phyloP scores from a whole-genome alignment of 2,888 invertebrate species.

The Sminthurides aquaticus region DNA sequence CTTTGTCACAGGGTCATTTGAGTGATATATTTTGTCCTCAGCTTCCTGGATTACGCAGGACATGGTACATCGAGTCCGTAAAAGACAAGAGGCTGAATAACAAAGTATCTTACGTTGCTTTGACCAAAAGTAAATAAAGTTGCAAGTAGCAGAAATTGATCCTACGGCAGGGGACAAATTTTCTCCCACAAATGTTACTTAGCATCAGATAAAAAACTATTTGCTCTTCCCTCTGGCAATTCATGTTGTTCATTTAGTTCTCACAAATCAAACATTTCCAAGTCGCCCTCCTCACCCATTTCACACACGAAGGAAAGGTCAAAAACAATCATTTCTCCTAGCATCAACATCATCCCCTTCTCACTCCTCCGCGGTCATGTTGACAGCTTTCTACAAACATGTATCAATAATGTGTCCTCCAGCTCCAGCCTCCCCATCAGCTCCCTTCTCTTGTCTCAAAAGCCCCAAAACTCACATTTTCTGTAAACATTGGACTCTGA shows the following conservation, averaged over 20 bases:
- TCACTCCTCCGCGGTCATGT: neutral
- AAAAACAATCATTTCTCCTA: neutral
- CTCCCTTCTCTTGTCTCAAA: no score
- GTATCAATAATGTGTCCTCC: no score
- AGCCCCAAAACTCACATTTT: no score
- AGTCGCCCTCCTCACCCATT: conserved; percentile 12
- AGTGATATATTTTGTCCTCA: no score
- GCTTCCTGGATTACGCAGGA: no score
- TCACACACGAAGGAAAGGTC: conserved; percentile 4
- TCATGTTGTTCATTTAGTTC: conserved; percentile 30
- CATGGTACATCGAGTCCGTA: no score
- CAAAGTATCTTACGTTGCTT: no score
- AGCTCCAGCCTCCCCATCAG: no score
- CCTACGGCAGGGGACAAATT: neutral
- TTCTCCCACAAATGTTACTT: neutral
- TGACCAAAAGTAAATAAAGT: neutral
- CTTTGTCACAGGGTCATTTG: no score
- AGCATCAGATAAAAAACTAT: conserved; percentile 24
- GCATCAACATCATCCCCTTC: neutral
- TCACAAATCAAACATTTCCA: conserved; percentile 10
- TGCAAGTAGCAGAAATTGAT: neutral
- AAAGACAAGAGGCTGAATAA: no score
- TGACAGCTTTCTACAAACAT: neutral
- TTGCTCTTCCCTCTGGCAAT: conserved; percentile 30
- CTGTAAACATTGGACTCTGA: no score